Evolutionary conservation across 2,797 vertebrate species (phyloP), one percentile per base, ranked within the genome.

Genomic region (Cirrhinus mrigala): DNA sequence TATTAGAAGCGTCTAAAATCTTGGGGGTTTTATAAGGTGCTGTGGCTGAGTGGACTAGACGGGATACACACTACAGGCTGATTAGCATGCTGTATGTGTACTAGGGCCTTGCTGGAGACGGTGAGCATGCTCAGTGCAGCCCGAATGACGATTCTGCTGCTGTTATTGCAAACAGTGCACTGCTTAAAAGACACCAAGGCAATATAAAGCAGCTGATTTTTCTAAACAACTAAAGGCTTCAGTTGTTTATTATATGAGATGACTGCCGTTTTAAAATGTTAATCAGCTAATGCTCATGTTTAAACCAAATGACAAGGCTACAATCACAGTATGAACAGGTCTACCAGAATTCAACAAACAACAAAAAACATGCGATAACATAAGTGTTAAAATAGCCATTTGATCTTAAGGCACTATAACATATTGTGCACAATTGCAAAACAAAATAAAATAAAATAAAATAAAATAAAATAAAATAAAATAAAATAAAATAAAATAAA

Each of bases 91-190:
- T 83, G 86, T 73, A 86, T 79, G 88, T 86, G 87, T 88, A 89
- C 88, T 82, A 60, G 87, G 82, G 83, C 88, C 79, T 84, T 84
- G 81, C 89, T 46, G 88, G 84, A 92, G 91, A 93, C 89, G 89
- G 81, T 18, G 86, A 93, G 94, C 93, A 93, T 88, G 90, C 92
- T 94, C 93, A 85, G 88, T 93, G 87, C 86, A 79, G 68, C 88
- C 90, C 89, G 91, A 90, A 92, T 93, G 92, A 94, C 46, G 89
- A 93, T 90, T 91, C 81, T 88, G 33, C 86, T 84, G 85, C 90
- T 89, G 85, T 92, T 71, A 79, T 89, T 87, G 91, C 82, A 92
- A 89, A 91, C 85, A 48, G 77, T 87, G 48, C 71, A 69, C 79
- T 71, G 70, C 52, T 56, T 87, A 78, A 84, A 60, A 78, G 40